Percentiles rank a stretch among this genome's conserved stretches.
Conservation (phyloP, 2,113 vertebrate species). For the Lepus americanus region DNA sequence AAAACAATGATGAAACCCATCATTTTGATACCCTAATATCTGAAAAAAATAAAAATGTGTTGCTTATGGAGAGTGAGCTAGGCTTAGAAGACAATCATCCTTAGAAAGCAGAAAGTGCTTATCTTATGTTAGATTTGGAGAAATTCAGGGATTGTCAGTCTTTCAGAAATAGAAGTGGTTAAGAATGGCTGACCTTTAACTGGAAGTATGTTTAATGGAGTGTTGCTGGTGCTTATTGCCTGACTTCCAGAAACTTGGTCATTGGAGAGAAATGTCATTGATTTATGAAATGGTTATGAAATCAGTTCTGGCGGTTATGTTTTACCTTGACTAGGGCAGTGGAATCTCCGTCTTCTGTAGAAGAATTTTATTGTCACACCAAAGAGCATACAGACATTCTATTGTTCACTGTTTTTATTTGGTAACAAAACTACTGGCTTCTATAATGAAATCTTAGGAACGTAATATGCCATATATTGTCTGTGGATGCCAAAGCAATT, state of each 20-base stretch:
- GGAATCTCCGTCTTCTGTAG: not conserved
- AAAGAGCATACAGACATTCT: not conserved
- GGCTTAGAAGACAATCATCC: not conserved
- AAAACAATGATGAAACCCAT: not conserved
- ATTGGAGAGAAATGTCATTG: constrained; percentile 62
- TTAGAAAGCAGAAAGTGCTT: not conserved
- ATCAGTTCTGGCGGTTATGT: constrained; percentile 7
- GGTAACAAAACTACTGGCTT: constrained; percentile 8
- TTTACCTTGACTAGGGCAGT: not conserved
- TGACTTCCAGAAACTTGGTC: constrained; percentile 32
- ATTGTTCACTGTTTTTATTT: not conserved
- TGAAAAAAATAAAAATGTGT: not conserved
- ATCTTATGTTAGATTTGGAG: not conserved
- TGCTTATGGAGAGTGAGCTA: not conserved
- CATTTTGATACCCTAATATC: not conserved
- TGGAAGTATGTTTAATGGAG: constrained; percentile 9
- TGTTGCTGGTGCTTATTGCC: constrained; percentile 38
- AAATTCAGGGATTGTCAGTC: not conserved
- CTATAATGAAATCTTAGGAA: not conserved
- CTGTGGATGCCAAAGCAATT: not conserved
- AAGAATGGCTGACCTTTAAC: constrained; percentile 38
- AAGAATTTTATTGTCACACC: constrained; percentile 27
- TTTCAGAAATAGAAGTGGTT: constrained; percentile 44
- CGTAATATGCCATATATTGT: not conserved
- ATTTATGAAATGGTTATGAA: constrained; percentile 66